Percentiles rank a stretch among this genome's conserved stretches.
Conservation (phyloP, 2,888 invertebrate species). For the Meliscaeva auricollis region DNA sequence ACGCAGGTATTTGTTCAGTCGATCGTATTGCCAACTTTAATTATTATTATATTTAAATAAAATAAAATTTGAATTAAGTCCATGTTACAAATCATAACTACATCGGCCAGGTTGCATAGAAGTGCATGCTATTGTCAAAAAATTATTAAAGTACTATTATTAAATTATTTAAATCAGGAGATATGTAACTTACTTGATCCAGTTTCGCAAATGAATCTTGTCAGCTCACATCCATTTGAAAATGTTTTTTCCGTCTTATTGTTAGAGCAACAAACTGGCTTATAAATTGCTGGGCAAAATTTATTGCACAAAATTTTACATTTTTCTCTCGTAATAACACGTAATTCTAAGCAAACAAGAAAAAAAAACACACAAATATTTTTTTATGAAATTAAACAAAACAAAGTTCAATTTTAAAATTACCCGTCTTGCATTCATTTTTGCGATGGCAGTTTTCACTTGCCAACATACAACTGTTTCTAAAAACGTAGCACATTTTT, state of each 20-base stretch:
- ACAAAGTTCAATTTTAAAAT: background rate
- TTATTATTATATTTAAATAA: too few relatives aligned
- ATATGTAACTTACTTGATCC: conserved; percentile 13
- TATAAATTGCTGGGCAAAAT: background rate
- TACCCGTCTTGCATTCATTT: conserved; percentile 5
- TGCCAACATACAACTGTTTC: background rate
- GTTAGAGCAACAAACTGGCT: background rate
- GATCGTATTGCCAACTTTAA: too few relatives aligned
- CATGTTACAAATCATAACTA: background rate
- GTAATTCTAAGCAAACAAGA: conserved; percentile 10
- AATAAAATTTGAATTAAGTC: background rate
- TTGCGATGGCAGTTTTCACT: background rate
- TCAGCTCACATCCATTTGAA: conserved; percentile 7
- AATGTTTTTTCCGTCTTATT: background rate
- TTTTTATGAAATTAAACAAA: background rate
- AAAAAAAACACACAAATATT: background rate
- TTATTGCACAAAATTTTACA: background rate
- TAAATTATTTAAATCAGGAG: background rate
- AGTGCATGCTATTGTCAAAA: conserved; percentile 1
- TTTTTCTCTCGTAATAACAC: background rate
- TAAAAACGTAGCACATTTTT: conserved; percentile 1
- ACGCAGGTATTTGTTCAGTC: too few relatives aligned
- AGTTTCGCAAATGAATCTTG: background rate
- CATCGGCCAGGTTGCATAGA: background rate
- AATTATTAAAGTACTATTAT: background rate